These are phyloP conservation scores for Danaus melanippus DNA, from an alignment of 1,140 invertebrate genomes.

Conservation along the genomic window DNA sequence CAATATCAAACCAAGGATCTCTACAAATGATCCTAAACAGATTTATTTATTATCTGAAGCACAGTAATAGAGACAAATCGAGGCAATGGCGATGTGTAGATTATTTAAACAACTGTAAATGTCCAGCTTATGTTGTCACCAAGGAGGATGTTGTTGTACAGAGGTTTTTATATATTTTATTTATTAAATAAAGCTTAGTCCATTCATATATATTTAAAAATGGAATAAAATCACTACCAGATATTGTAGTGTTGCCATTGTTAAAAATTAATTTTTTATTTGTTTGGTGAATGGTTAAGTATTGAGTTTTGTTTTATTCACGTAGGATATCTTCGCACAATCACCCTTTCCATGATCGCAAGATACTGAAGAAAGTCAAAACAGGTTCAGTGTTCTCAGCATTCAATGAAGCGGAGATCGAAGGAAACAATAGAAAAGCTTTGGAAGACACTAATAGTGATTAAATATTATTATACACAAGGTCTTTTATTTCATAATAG, in stretches of 20 bases:
- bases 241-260: too few species aligned
- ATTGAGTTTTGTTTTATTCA: too few species aligned
- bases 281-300: too few species aligned
- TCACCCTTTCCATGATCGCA: constrained; percentile 30
- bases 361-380: constrained; percentile 30
- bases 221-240: too few species aligned
- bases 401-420: constrained; percentile 28
- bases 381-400: constrained; percentile 24
- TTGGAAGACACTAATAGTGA: constrained; percentile 14
- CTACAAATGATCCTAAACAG: constrained; percentile 57
- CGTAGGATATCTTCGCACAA: constrained; percentile 45
- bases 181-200: too few species aligned
- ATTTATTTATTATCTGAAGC: constrained; percentile 56
- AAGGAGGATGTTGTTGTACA: constrained; percentile 49
- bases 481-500: constrained; percentile 4
- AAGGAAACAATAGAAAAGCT: constrained; percentile 19
- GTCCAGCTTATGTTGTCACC: constrained; percentile 47
- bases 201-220: too few species aligned
- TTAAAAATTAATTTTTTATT: too few species aligned
- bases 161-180: constrained; percentile 25
- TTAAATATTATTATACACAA: constrained; percentile 10
- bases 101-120: constrained; percentile 41
- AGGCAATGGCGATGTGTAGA: constrained; percentile 60
- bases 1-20: constrained; percentile 54
- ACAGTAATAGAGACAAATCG: constrained; percentile 40